A percentile compares a stretch with the other conserved stretches of the same genome.
Evolutionary conservation across 2,888 invertebrate genomes (phyloP).

Genomic region (Tipula vernalis): DNA sequence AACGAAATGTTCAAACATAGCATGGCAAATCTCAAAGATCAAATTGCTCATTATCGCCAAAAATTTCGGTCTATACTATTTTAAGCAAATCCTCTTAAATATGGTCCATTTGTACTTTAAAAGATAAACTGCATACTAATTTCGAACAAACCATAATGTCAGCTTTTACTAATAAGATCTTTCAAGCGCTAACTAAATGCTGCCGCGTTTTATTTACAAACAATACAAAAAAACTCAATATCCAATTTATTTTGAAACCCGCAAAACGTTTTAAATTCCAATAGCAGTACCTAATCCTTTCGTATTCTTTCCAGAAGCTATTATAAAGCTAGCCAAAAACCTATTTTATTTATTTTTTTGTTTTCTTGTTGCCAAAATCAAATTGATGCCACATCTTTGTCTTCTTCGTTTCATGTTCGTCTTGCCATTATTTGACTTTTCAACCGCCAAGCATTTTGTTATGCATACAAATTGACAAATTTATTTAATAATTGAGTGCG

Average conservation of each 20-base stretch:
- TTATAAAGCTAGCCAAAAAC: neutral
- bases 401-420: neutral
- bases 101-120: too few species aligned
- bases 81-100: too few species aligned
- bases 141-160: too few species aligned
- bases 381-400: neutral
- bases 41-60: too few species aligned
- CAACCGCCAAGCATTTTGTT: neutral
- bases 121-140: too few species aligned
- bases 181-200: too few species aligned
- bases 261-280: neutral
- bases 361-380: neutral
- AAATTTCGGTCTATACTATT: too few species aligned
- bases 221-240: neutral
- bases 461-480: conserved; percentile 4
- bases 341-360: neutral
- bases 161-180: too few species aligned
- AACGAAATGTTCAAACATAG: too few species aligned
- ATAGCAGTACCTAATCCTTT: neutral
- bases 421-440: neutral
- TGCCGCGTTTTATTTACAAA: too few species aligned
- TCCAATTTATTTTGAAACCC: neutral
- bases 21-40: too few species aligned
- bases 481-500: neutral
- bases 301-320: neutral